Evolutionary conservation across 1,140 invertebrate genomes (phyloP), one percentile per base, ranked within the genome.

Genomic region (Batillaria attramentaria): DNA sequence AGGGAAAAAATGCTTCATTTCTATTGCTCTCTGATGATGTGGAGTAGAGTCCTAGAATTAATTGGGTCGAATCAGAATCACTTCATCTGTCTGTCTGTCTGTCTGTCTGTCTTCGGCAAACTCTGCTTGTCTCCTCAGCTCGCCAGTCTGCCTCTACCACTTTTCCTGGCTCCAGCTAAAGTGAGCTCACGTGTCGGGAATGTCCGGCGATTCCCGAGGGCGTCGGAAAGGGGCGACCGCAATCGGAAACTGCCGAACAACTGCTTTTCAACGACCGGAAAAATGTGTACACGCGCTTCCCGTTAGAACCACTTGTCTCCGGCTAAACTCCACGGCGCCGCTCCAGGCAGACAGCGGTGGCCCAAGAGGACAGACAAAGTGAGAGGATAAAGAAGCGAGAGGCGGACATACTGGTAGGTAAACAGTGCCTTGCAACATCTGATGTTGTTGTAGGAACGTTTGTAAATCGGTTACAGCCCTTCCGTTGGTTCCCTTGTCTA

Each of bases 141-240:
- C 43, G 18, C 41, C 41, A n/a, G n/a, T 46, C 41, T 46, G 68
- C 16, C 50, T 42, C 16, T 20, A 28, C 39, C 50, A 39, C 5
- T 28, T 39, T 24, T 42, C 66, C 35, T 42, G 68, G 33, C 68
- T 70, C 68, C 68, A 70, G 43, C 50, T 42, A 39, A 70, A 39
- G 24, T 46, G 41, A 46, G 43, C 50, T 70, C 68, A 46, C 41
- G 33, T 46, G 24, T 70, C 68, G 68, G 68, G 68, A 70, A 70
- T 46, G 68, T 70, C 42, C 68, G 68, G 68, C 28, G 16, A 70
- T 31, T 70, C 68, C 68, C 68, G 68, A 31, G 68, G 66, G 68
- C 33, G 33, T 42, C 68, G 68, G 68, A 70, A 70, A 70, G 50
- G 68, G 68, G 31, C 68, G 68, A 70, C 41, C 39, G n/a, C 42